Evolutionary conservation across 2,113 vertebrate genomes (phyloP).

Genomic region (Glaucidium brasilianum): DNA sequence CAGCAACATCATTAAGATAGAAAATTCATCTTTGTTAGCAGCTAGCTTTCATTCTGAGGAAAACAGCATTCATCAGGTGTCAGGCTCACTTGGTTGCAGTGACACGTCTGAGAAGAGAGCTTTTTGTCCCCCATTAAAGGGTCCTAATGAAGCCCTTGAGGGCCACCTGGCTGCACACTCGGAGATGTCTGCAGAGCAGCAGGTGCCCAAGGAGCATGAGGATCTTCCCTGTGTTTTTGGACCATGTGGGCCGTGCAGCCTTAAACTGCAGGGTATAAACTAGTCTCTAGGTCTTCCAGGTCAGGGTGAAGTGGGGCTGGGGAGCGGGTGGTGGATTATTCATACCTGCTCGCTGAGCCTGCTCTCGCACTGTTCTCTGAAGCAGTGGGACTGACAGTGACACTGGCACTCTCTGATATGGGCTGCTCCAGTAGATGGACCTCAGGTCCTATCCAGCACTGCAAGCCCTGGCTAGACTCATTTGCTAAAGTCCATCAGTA

Average conservation of each 20-base stretch:
- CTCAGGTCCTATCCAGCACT: not conserved
- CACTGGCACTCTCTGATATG: not conserved
- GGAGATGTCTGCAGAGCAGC: not conserved
- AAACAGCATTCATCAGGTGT: not conserved
- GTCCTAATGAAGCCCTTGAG: rapidly evolving
- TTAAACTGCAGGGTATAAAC: not conserved
- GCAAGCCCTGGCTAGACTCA: not conserved
- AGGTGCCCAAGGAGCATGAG: not conserved
- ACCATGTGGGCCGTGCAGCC: not conserved
- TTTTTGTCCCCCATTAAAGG: not conserved
- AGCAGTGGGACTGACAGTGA: not conserved
- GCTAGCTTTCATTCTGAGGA: not conserved
- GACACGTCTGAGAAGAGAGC: not conserved
- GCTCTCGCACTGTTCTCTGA: rapidly evolving
- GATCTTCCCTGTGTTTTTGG: not conserved
- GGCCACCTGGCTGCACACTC: not conserved
- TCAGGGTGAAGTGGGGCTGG: not conserved
- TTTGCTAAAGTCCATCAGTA: not conserved
- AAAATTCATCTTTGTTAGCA: not conserved
- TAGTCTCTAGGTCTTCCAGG: not conserved
- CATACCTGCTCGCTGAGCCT: not conserved
- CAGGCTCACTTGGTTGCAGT: not conserved
- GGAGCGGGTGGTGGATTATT: rapidly evolving
- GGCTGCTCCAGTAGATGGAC: not conserved
- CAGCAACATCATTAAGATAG: not conserved